A percentile compares a stretch with the other conserved stretches of the same genome.
These are phyloP conservation scores for Tenualosa ilisha DNA, from an alignment of 2,797 vertebrate genomes.

Conservation along the genomic window DNA sequence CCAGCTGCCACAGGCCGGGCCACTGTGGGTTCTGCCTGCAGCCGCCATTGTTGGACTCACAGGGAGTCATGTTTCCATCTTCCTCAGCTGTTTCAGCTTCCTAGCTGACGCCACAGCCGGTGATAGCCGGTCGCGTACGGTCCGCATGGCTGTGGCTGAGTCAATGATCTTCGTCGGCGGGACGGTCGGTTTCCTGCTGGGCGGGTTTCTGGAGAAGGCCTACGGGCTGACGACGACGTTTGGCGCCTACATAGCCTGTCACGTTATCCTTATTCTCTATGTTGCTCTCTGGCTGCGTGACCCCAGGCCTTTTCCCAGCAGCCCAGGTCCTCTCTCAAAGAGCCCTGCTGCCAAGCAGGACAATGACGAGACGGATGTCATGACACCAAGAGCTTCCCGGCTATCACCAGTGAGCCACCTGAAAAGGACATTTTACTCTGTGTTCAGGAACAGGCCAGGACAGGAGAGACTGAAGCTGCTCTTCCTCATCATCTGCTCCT, in stretches of 20 bases:
- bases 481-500: constrained; percentile 60
- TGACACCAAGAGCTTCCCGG: not conserved
- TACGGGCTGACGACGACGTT: constrained; percentile 54
- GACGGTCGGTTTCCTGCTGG: constrained; percentile 59
- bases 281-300: constrained; percentile 62
- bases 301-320: constrained; percentile 24
- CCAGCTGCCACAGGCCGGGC: constrained; percentile 46
- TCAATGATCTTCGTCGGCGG: constrained; percentile 69
- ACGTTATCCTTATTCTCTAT: constrained; percentile 57
- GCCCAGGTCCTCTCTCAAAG: not conserved
- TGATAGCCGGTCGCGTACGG: constrained; percentile 57
- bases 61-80: constrained; percentile 60
- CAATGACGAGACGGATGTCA: not conserved
- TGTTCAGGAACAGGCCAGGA: constrained; percentile 57
- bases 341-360: constrained; percentile 15
- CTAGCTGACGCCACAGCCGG: constrained; percentile 60
- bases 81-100: constrained; percentile 69
- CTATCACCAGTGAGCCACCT: constrained; percentile 47
- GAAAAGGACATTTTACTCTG: constrained; percentile 53
- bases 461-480: constrained; percentile 62
- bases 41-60: constrained; percentile 57
- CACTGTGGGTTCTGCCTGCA: constrained; percentile 57
- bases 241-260: constrained; percentile 53
- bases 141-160: constrained; percentile 65
- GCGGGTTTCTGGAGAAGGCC: constrained; percentile 58